Percentiles rank a stretch among this genome's conserved stretches.
phyloP scores from a whole-genome alignment of 2,113 vertebrate species.

The Opisthocomus hoazin region DNA sequence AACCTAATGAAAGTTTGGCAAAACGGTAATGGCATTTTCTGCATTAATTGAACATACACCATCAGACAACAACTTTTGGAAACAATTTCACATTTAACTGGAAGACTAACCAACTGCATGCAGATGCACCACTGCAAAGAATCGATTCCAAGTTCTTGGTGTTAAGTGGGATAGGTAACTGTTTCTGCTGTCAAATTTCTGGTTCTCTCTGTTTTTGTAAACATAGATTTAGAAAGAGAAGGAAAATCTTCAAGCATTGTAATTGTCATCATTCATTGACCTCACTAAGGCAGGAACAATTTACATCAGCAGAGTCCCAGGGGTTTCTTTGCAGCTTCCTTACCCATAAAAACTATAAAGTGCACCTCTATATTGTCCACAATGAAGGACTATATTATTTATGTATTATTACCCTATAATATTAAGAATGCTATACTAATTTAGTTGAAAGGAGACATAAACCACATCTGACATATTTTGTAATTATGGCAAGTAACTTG shows the following conservation, averaged over 20 bases:
- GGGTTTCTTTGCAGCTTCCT: background rate
- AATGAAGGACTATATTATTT: background rate
- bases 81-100: background rate
- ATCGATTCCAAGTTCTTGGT: background rate
- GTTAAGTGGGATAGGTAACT: background rate
- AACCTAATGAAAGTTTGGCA: background rate
- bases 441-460: conserved; percentile 5
- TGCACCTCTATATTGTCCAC: background rate
- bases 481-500: background rate
- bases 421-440: background rate
- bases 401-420: background rate
- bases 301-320: background rate
- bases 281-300: background rate
- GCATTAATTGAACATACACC: background rate
- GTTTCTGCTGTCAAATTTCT: background rate
- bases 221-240: background rate
- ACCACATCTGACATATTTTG: background rate
- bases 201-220: background rate
- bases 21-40: background rate
- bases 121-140: background rate
- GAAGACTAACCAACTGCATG: background rate
- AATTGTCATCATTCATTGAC: background rate
- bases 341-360: background rate
- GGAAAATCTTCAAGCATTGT: background rate
- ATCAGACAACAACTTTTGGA: background rate